Evolutionary conservation across 2,797 vertebrate species (phyloP), one percentile per base, ranked within the genome.

Genomic region (Melanotaenia maccullochi): DNA sequence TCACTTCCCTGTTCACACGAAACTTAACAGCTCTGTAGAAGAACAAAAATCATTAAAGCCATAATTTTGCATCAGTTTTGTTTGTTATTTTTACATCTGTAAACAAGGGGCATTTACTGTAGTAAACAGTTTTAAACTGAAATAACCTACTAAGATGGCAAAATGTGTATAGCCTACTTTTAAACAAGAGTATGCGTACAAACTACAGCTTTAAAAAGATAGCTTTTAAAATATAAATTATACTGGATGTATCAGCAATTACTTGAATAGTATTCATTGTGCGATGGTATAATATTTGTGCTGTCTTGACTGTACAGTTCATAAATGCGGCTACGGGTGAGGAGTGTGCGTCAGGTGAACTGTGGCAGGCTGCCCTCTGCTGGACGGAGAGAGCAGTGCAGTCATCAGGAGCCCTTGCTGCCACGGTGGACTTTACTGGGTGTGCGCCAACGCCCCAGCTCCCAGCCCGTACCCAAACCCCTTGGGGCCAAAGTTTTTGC

Each of bases 401-500:
- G 36, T 33, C 16, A n/a, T 28, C n/a, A 49, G 20, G 42, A 68
- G 20, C 18, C 0, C 8, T n/a, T n/a, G 44, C 44, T 14, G 47
- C 18, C 9, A 9, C 28, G 3, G 33, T 7, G 51, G 56, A 13
- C 42, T 64, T 65, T 86, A 93, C 76, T 97, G 94, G 42, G 96
- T 96, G 0, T 98, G 95, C 28, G 96, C 91, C 0, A 99, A 94
- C 14, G 97, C 96, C 0, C 97, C 97, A 0, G 97, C 97, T 38
- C 97, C 97, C 51, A 94, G 92, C 40, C 97, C 97, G 0, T 95
- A 99, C 9, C 97, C 97, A 83, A 97, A 98, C 70, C 97, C 97
- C 69, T 98, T 99, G 38, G 97, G 97, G 56, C 97, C 97, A 73
- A 98, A 99, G 85, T 95, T 95, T 94, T 97, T 98, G 1, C 96